Evolutionary conservation across 2,113 vertebrate species (phyloP), one percentile per base, ranked within the genome.

Genomic region (Halichoerus grypus): DNA sequence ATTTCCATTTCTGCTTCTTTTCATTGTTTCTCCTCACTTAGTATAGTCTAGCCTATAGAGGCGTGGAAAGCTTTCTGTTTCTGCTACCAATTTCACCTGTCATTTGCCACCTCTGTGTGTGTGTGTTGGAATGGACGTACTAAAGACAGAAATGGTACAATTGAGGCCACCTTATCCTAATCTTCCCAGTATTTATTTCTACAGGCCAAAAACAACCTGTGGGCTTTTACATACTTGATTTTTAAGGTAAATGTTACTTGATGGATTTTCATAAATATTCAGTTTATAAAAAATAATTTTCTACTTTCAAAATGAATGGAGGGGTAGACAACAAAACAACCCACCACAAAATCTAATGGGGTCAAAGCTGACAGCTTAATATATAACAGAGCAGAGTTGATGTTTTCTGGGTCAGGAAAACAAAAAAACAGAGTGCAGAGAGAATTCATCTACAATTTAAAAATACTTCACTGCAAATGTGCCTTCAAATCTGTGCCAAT

Each of bases 401-500:
- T 46, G 3, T 91, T 89, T 95, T 95, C 69, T 88, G 59, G 92
- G 84, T 96, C 63, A 94, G n/a, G 26, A 84, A 91, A 77, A 84
- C 13, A 92, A 61, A 96, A 49, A 89, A 87, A 57, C 12, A 84
- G 24, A 39, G 6, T 63, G 5, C 5, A 74, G 16, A 77, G 42
- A 93, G 33, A 95, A 85, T 88, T 94, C 74, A 95, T 76, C 36
- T 72, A 65, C 90, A 96, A 53, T 79, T 88, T 77, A 65, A 93
- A 97, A 95, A 74, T 91, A 57, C 55, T 82, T 81, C 36, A 22
- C 18, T 67, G 79, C 36, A 94, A 95, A 94, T 79, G 3, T 82
- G n/a, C 19, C 76, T 95, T 96, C 69, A 91, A 94, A 91, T 51
- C 63, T 79, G 7, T 85, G 63, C 63, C 85, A 90, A 3, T 92